Evolutionary conservation across 2,113 vertebrate species (phyloP), one percentile per base, ranked within the genome.

Genomic region (Speoplatyrhinus poulsoni): DNA sequence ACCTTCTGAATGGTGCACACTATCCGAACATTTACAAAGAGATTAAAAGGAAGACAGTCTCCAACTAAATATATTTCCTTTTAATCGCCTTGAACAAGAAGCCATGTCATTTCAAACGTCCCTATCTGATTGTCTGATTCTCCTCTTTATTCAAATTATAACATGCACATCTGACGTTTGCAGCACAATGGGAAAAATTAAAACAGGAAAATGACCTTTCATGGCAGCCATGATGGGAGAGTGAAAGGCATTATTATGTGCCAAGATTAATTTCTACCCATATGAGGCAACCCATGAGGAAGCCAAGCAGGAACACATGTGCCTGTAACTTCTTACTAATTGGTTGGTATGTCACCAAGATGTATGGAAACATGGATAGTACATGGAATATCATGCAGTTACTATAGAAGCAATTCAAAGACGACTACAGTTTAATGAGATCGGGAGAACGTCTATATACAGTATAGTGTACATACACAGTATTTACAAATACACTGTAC

Each of bases 81-180:
- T 93, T 92, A 93, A 93, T 93, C 91, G 87, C 86, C 80, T 81
- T 61, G 79, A 92, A 92, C 92, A 89, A 90, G 89, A 93, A 92
- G 89, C 88, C 90, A 88, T 89, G 90, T 91, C 89, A 90, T 92
- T 93, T 91, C 83, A 81, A 90, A 90, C 76, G 89, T 88, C 67
- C 88, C 79, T 90, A 92, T 92, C 89, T 91, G 92, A 94, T 94
- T 90, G 90, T 89, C 89, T 89, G 92, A 93, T 93, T 93, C 86
- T 79, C 74, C 87, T 87, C 90, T 93, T 93, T 91, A 92, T 92
- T 93, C 90, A 92, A 92, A 93, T 93, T 92, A 92, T 81, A 93
- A 92, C 91, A 91, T 87, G 91, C 87, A 89, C 90, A 92, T 93
- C 92, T 93, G 92, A 92, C 90, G 92, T 92, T 91, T 90, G 69